Conservation (phyloP, 2,113 vertebrate species). For the Syngnathus scovelli region DNA sequence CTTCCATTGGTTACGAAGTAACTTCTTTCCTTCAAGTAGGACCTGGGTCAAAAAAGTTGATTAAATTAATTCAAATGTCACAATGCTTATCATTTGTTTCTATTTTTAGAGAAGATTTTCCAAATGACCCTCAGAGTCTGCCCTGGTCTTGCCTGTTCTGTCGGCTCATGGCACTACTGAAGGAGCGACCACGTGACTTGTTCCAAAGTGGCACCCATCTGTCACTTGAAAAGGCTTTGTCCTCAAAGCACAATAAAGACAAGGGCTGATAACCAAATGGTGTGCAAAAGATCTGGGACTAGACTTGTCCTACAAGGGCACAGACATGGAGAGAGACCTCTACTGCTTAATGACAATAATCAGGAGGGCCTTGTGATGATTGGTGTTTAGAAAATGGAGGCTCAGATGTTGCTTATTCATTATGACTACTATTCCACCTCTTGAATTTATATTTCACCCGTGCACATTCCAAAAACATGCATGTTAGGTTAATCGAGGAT, state of each 20-base stretch:
- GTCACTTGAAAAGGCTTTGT: slow-evolving; percentile 61
- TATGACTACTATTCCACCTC: neutral
- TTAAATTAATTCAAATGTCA: no score
- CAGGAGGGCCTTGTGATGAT: neutral
- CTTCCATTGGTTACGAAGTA: neutral
- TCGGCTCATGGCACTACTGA: slow-evolving; percentile 5
- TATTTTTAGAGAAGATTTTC: neutral
- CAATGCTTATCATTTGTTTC: no score
- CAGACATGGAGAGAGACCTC: slow-evolving; percentile 34
- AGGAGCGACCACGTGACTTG: slow-evolving; percentile 51
- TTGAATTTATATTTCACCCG: no score
- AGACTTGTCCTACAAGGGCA: slow-evolving; percentile 18
- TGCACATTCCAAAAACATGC: no score
- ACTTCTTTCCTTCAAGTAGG: no score
- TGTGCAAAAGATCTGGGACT: slow-evolving; percentile 46
- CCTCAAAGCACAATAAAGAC: slow-evolving; percentile 48
- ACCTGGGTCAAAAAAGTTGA: no score
- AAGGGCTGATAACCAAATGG: slow-evolving; percentile 58
- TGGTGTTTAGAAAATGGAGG: neutral
- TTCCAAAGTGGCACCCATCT: slow-evolving; percentile 65
- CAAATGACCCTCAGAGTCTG: neutral
- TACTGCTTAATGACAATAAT: slow-evolving; percentile 26
- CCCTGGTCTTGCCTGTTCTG: slow-evolving; percentile 15
- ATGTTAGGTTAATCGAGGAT: no score
- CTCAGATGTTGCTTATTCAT: neutral